These are phyloP conservation scores for Trichogramma dendrolimi DNA, from an alignment of 2,888 invertebrate genomes.

Conservation along the genomic window DNA sequence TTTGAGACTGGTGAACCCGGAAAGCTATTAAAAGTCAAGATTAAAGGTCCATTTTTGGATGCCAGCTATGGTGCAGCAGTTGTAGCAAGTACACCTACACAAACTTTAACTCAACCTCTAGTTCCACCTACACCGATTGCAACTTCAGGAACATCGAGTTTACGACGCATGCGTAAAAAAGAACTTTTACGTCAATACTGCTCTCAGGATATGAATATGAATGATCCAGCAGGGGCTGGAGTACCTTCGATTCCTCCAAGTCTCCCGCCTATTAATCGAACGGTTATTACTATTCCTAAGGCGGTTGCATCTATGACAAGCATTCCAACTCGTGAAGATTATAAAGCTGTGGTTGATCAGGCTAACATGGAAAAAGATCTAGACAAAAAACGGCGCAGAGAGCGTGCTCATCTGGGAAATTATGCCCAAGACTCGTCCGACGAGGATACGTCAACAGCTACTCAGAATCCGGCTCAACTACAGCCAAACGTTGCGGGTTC, in stretches of 20 bases:
- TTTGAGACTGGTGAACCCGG: constrained; percentile 53
- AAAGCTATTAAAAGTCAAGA: constrained; percentile 81
- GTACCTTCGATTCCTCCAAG: constrained; percentile 59
- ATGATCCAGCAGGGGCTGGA: constrained; percentile 63
- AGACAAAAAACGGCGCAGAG: constrained; percentile 66
- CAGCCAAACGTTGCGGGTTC: constrained; percentile 29
- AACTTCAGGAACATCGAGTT: constrained; percentile 67
- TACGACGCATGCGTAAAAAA: constrained; percentile 85
- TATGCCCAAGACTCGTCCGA: neutral
- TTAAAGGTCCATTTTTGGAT: constrained; percentile 82
- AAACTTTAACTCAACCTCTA: constrained; percentile 52
- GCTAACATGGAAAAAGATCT: constrained; percentile 68
- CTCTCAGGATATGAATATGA: constrained; percentile 74
- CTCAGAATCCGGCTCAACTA: neutral
- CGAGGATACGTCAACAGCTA: constrained; percentile 13
- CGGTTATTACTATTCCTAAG: constrained; percentile 79
- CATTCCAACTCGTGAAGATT: constrained; percentile 81
- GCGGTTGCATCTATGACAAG: constrained; percentile 85
- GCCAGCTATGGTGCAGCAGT: constrained; percentile 64
- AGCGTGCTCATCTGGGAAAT: constrained; percentile 39
- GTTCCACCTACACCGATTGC: constrained; percentile 46
- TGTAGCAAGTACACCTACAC: constrained; percentile 56
- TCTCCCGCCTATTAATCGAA: constrained; percentile 62
- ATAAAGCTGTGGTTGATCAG: constrained; percentile 63
- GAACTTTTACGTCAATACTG: constrained; percentile 74